Evolutionary conservation across 1,140 invertebrate species (phyloP).

Genomic region (Cydia splendana): DNA sequence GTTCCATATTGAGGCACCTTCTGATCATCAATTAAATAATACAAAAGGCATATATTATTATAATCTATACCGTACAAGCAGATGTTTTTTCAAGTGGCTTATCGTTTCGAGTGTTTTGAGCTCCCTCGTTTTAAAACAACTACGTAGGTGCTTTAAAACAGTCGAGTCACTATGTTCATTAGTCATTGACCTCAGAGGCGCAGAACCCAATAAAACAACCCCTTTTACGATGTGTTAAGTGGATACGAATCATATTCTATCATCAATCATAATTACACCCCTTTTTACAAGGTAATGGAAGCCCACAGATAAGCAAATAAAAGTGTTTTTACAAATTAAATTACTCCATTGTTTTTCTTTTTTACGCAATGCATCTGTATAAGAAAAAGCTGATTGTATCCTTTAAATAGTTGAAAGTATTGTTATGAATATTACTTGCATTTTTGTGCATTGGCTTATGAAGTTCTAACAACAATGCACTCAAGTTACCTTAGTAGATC

Average conservation of each 20-base stretch:
- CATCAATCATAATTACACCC: conserved; percentile 76
- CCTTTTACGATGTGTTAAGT: conserved; percentile 77
- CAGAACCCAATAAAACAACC: conserved; percentile 75
- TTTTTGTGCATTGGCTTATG: too few species aligned
- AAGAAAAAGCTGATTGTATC: background rate
- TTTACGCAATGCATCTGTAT: background rate
- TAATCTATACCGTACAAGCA: conserved; percentile 19
- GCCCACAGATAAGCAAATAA: conserved; percentile 45
- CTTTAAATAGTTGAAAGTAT: background rate
- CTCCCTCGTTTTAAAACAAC: conserved; percentile 53
- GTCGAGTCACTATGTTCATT: conserved; percentile 69
- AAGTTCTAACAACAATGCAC: too few species aligned
- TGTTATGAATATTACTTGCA: too few species aligned
- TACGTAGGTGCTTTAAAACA: conserved; percentile 52
- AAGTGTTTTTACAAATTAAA: conserved; percentile 47
- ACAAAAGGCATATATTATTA: background rate
- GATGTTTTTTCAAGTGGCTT: conserved; percentile 35
- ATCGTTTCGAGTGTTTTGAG: conserved; percentile 35
- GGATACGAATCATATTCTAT: conserved; percentile 75
- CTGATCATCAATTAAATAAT: background rate
- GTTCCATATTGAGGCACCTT: background rate
- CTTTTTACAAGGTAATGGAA: conserved; percentile 59
- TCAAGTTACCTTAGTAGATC: too few species aligned
- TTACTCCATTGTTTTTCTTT: conserved; percentile 34
- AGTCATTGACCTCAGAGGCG: conserved; percentile 69